phyloP scores from a whole-genome alignment of 2,888 invertebrate genomes.

The Monopis laevigella region DNA sequence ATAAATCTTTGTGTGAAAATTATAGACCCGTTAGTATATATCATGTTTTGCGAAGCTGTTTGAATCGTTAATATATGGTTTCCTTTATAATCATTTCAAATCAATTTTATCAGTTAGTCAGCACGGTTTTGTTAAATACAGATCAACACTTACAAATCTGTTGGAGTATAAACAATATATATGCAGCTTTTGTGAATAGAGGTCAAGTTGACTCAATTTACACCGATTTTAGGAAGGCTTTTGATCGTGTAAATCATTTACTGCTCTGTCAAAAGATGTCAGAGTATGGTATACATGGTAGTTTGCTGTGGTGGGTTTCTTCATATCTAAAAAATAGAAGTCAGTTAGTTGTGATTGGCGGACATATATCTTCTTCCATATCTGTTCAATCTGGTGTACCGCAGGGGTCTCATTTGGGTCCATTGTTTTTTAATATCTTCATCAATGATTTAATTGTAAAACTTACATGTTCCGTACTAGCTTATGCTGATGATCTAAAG shows the following conservation, averaged over 20 bases:
- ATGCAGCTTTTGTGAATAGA: conserved; percentile 9
- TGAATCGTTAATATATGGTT: conserved; percentile 13
- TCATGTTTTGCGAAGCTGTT: conserved; percentile 14
- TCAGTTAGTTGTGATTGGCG: conserved; percentile 13
- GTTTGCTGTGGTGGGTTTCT: conserved; percentile 9
- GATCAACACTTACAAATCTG: conserved; percentile 19
- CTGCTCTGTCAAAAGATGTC: conserved; percentile 11
- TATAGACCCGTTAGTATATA: conserved; percentile 14
- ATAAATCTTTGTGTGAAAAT: conserved; percentile 9
- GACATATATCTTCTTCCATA: too few species aligned
- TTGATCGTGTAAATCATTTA: conserved; percentile 15
- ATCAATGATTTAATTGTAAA: conserved; percentile 7
- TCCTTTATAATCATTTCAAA: conserved; percentile 13
- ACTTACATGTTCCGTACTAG: not conserved
- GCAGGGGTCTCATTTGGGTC: conserved; percentile 14
- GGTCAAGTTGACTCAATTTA: conserved; percentile 16
- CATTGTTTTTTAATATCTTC: conserved; percentile 10
- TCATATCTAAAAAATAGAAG: conserved; percentile 11
- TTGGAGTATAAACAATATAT: conserved; percentile 13
- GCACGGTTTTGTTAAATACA: conserved; percentile 16
- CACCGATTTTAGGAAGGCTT: conserved; percentile 20
- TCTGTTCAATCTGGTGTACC: conserved; percentile 14
- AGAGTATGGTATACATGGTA: not conserved
- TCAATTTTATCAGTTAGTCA: conserved; percentile 12
- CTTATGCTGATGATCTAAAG: conserved; percentile 14